Evolutionary conservation across 2,113 vertebrate species (phyloP), one percentile per base, ranked within the genome.

Genomic region (Heteronetta atricapilla): DNA sequence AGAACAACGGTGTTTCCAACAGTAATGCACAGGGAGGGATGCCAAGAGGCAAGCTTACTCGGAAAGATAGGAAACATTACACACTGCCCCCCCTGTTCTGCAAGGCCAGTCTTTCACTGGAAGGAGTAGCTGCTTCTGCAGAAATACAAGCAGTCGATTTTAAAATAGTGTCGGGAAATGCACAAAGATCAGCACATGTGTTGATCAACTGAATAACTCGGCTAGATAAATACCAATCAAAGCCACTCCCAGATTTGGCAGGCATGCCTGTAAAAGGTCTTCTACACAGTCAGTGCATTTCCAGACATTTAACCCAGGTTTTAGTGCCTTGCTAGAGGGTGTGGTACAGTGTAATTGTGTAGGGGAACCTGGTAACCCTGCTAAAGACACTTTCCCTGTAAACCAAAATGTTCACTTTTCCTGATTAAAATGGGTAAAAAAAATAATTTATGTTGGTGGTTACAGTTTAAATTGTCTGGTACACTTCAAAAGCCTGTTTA

Each of bases 401-500:
- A 60, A 53, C 50, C 25, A 40, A 52, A 58, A 64, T 14, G 9
- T 23, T 85, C 92, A 62, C 88, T 95, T 93, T 93, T 92, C 78
- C 90, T 50, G 84, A 90, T 82, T 87, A 74, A 95, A 91, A 86
- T 3, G 2, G 21, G 60, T 62, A 13, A 67, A 92, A 42, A 38
- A 97, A 83, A 76, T 31, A 94, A 95, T 48, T 73, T 69, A 77
- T 79, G 78, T 85, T 19, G 88, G 89, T 95, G 92, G 94, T 66
- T 94, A n/a, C 72, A 77, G 76, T 94, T 93, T 88, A 77, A 93
- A 92, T 73, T 80, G 86, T 16, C 88, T 91, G 92, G 86, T 33
- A 33, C 40, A 33, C 44, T 91, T 91, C 95, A 93, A 95, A 96
- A 94, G 91, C 46, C 88, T 96, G 96, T 97, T 97, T 92, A 96